Evolutionary conservation across 2,113 vertebrate species (phyloP), one percentile per base, ranked within the genome.

Genomic region (Osmerus mordax): DNA sequence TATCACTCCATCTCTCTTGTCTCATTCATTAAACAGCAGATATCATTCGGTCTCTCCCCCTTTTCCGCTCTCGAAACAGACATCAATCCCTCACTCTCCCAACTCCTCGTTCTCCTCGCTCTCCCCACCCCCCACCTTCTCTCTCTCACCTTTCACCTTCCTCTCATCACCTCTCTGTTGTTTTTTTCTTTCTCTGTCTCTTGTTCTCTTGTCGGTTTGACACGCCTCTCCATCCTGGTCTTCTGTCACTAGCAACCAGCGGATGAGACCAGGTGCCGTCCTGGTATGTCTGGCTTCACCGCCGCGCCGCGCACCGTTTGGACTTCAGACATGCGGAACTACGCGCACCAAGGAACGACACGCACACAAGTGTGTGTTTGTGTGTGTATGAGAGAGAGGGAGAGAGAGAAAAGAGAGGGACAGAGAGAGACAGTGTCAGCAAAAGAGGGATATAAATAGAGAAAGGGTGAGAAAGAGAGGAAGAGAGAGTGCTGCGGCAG

Each of bases 331-430:
- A 5, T 32, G 29, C 29, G 29, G 29, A 32, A 32, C 29, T 32
- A 5, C 29, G 5, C 29, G 29, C 29, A 32, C 29, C 29, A 3
- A 54, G 66, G 8, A 21, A 23, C 23, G 1, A 55, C 19, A 54
- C 4, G 1, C 41, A 21, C 5, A 13, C n/a, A 47, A 16, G 19
- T 25, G 66, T n/a, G 67, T 52, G 54, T 41, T 19, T 53, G 28
- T 23, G 23, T 23, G 23, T 23, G 23, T 23, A 23, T 23, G 13
- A 47, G 61, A 54, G 65, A 62, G 15, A 68, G 65, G 36, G 63
- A 69, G 54, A 15, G 23, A 64, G 58, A 41, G 63, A 56, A 52
- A 61, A 32, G 65, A 18, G 53, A 65, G 67, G 32, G 67, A 66
- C 54, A 66, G 71, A 36, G 16, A 56, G 21, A 51, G 58, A 51